Evolutionary conservation across 1,140 invertebrate genomes (phyloP).

Genomic region (Atta colombica): DNA sequence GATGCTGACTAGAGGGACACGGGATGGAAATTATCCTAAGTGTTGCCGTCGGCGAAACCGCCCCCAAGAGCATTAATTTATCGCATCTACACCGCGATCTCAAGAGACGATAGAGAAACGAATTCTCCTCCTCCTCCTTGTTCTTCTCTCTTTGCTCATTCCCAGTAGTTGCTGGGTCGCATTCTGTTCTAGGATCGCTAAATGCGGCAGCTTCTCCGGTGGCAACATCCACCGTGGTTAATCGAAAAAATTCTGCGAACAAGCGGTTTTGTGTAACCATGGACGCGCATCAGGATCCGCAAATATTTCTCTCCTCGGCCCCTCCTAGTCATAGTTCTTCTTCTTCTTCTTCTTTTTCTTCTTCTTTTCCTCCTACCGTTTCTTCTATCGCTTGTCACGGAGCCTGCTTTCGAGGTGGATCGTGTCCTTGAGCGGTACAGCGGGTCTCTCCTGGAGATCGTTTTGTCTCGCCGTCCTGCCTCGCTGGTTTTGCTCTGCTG

Average conservation of each 20-base stretch:
- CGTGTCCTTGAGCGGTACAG: constrained; percentile 78
- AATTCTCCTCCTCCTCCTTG: not conserved
- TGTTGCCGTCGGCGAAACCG: constrained; percentile 44
- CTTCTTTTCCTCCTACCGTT: constrained; percentile 29
- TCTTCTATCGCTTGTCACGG: constrained; percentile 73
- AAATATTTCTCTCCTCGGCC: constrained; percentile 11
- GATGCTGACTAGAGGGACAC: not conserved
- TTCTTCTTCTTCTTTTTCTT: not conserved
- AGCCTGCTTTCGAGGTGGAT: constrained; percentile 73
- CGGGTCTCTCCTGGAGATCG: constrained; percentile 59
- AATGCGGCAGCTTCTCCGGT: constrained; percentile 45
- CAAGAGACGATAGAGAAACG: not conserved
- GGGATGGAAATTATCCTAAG: constrained; percentile 56
- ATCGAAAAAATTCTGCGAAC: constrained; percentile 61
- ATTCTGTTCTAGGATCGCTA: constrained; percentile 29
- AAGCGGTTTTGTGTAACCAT: constrained; percentile 70
- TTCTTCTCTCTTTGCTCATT: not conserved
- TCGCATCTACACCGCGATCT: constrained; percentile 30
- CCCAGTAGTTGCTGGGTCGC: not conserved
- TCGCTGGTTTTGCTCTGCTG: constrained; percentile 53
- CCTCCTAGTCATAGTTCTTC: constrained; percentile 5
- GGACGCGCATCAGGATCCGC: constrained; percentile 48
- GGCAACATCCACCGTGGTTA: constrained; percentile 35
- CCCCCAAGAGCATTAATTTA: constrained; percentile 52
- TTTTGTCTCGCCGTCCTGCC: constrained; percentile 59